These are phyloP conservation scores for Nasonovia ribisnigri DNA, from an alignment of 2,888 invertebrate genomes.

Conservation along the genomic window DNA sequence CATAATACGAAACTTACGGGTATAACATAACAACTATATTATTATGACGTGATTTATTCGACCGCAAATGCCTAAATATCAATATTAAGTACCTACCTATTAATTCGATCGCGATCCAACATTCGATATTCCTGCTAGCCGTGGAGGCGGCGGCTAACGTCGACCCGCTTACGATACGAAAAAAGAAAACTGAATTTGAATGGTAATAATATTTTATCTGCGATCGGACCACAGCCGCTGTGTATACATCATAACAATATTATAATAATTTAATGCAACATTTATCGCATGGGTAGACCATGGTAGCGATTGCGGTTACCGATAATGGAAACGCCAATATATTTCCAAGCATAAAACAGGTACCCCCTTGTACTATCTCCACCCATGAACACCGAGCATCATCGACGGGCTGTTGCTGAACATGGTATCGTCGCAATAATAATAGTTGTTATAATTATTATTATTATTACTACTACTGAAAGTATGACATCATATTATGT, in stretches of 20 bases:
- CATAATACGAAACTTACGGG: background rate
- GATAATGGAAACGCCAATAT: constrained; percentile 16
- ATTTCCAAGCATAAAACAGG: background rate
- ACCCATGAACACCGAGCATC: background rate
- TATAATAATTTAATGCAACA: background rate
- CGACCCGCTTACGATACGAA: background rate
- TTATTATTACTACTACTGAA: background rate
- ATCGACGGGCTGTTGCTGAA: background rate
- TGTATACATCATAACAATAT: background rate
- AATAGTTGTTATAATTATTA: no score
- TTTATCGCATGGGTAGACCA: background rate
- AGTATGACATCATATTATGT: background rate
- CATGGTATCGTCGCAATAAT: background rate
- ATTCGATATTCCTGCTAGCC: background rate
- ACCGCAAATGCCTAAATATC: background rate
- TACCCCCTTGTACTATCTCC: background rate
- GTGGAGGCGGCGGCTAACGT: background rate
- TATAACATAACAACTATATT: background rate
- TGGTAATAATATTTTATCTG: background rate
- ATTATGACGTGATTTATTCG: background rate
- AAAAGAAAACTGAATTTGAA: background rate
- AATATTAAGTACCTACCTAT: background rate
- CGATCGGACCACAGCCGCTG: background rate
- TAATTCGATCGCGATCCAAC: background rate
- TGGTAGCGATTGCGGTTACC: background rate